These are phyloP conservation scores for Acronicta alni DNA, from an alignment of 2,888 invertebrate species.

Conservation along the genomic window DNA sequence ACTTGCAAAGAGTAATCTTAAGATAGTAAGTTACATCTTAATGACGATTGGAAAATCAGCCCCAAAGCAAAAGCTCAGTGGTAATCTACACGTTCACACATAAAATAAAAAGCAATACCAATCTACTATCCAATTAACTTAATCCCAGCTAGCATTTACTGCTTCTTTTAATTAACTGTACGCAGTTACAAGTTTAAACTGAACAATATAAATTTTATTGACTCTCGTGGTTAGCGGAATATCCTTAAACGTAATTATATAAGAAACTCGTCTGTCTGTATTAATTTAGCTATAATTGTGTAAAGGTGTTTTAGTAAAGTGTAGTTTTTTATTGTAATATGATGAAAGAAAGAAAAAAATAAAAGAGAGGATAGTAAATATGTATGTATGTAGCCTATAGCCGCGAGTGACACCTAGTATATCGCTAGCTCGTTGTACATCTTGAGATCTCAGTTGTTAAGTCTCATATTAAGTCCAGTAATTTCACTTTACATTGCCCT, in stretches of 20 bases:
- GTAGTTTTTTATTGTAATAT: too few species aligned
- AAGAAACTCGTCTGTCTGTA: slow-evolving; percentile 21
- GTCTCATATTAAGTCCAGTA: too few species aligned
- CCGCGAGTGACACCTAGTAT: too few species aligned
- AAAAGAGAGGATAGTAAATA: too few species aligned
- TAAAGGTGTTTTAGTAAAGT: neutral
- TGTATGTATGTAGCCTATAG: too few species aligned
- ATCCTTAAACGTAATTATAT: slow-evolving; percentile 10
- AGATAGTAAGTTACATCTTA: too few species aligned
- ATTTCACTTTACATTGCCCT: too few species aligned
- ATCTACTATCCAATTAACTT: slow-evolving; percentile 36
- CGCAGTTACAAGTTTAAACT: neutral
- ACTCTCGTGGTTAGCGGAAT: slow-evolving; percentile 11
- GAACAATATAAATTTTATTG: slow-evolving; percentile 22
- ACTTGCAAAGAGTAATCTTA: too few species aligned
- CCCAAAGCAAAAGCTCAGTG: neutral
- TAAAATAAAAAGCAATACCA: slow-evolving; percentile 31
- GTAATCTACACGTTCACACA: slow-evolving; percentile 12
- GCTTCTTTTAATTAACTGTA: slow-evolving; percentile 42
- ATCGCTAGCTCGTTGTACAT: too few species aligned
- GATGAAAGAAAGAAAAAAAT: too few species aligned
- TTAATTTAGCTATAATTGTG: slow-evolving; percentile 17
- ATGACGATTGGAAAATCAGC: neutral
- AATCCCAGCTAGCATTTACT: slow-evolving; percentile 25
- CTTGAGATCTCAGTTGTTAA: too few species aligned